Conservation (phyloP, 2,888 invertebrate species). For the Calephelis perditalis region DNA sequence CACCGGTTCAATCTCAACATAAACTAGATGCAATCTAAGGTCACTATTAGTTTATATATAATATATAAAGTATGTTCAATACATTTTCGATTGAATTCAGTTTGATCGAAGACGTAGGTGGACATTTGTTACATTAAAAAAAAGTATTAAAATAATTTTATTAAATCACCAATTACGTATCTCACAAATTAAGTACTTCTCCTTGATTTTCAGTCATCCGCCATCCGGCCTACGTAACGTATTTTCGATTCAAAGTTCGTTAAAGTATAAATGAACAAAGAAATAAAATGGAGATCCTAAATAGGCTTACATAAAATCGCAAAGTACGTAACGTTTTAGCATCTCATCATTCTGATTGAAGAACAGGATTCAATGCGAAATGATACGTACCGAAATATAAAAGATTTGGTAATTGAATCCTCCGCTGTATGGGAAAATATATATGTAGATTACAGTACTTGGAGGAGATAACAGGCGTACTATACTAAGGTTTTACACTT, state of each 20-base stretch:
- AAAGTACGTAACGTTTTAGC: conserved; percentile 27
- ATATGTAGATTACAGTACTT: conserved; percentile 52
- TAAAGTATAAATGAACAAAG: conserved; percentile 5
- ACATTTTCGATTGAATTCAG: no score
- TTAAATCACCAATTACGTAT: no score
- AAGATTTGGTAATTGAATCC: conserved; percentile 64
- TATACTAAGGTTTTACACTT: conserved; percentile 67
- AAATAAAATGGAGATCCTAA: conserved; percentile 11
- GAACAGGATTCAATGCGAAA: conserved; percentile 31
- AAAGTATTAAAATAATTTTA: no score
- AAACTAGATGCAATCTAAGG: no score
- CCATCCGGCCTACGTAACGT: not conserved
- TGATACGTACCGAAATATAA: conserved; percentile 51
- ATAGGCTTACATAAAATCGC: conserved; percentile 24
- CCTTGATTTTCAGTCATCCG: not conserved
- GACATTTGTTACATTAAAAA: no score
- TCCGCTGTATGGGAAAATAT: conserved; percentile 54
- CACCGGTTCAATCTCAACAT: no score
- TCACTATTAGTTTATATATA: no score
- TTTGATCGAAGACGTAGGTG: no score
- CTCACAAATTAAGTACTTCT: no score
- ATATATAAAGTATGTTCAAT: no score
- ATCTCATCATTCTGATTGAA: conserved; percentile 28
- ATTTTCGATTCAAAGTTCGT: conserved; percentile 8
- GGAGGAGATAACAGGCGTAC: conserved; percentile 50